Evolutionary conservation across 2,888 invertebrate species (phyloP), one percentile per base, ranked within the genome.

Genomic region (Homarus gammarus): DNA sequence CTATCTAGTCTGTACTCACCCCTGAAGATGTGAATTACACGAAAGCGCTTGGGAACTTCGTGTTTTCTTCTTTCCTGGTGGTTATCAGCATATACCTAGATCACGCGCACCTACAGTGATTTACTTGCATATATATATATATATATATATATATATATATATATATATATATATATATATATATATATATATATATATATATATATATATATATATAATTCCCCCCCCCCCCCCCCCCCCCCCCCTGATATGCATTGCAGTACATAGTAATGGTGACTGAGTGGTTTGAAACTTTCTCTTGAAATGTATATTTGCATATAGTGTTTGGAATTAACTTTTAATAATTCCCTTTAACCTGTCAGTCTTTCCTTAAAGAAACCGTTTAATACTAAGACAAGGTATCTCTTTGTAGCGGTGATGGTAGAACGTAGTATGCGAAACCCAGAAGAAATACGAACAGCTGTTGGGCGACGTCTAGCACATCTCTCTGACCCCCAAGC

Each of bases 381-480:
- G 75, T 12, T n/a, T 36, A 44, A 64, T 22, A 83, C 82, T 70
- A 83, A 68, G 70, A 12, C 22, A 40, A 18, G 56, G 40, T 49
- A 70, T 82, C 49, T 68, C 18, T 49, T 38, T 72, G 49, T 83
- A 92, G 92, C 89, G 73, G 90, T 92, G 86, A 92, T 92, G 90
- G 90, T 92, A 61, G 92, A 92, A 73, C 90, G 89, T 61, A 86
- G 87, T 31, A 90, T 92, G 84, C 78, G 92, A 3, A 82, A 92
- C 84, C 92, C 93, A 22, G 93, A 93, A 82, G 93, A 93, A 75
- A 92, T 93, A 61, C 92, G 92, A 81, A 92, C 93, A n/a, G 93
- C 92, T 5, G 93, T 93, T 64, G 93, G 93, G 38, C 92, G 93
- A 40, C 93, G 93, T 77, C 92, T 93, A 73, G 93, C 93, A 18